Percentiles rank a stretch among this genome's conserved stretches.
phyloP scores from a whole-genome alignment of 2,888 invertebrate genomes.

The Hartigia nigra region DNA sequence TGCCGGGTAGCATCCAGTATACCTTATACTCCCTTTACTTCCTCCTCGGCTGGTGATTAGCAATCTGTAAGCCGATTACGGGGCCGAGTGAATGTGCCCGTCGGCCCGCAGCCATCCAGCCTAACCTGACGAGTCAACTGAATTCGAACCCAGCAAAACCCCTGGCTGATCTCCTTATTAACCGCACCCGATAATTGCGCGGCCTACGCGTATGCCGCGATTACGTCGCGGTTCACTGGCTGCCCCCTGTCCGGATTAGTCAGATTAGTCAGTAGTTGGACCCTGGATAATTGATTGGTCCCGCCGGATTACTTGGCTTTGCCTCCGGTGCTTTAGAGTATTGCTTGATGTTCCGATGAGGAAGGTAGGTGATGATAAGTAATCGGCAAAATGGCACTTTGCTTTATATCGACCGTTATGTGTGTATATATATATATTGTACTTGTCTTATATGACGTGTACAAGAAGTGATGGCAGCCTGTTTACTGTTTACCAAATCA shows the following conservation, averaged over 20 bases:
- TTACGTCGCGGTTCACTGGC: conserved; percentile 60
- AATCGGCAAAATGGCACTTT: background rate
- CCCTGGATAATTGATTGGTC: conserved; percentile 57
- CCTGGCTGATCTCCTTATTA: conserved; percentile 64
- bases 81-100: conserved; percentile 55
- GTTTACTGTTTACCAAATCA: background rate
- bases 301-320: background rate
- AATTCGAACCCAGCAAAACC: conserved; percentile 28
- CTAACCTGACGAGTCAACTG: conserved; percentile 39
- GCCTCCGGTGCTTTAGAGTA: background rate
- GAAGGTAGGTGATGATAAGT: background rate
- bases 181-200: conserved; percentile 64
- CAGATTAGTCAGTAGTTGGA: conserved; percentile 61
- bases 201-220: conserved; percentile 53
- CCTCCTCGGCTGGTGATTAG: conserved; percentile 59
- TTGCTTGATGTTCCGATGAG: background rate
- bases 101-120: conserved; percentile 44
- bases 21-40: conserved; percentile 13
- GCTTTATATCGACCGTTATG: background rate
- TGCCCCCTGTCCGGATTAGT: conserved; percentile 57
- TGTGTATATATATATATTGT: background rate
- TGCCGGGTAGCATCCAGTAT: conserved; percentile 8
- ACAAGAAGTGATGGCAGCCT: background rate
- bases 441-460: background rate
- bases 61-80: conserved; percentile 63